Evolutionary conservation across 2,888 invertebrate genomes (phyloP), one percentile per base, ranked within the genome.

Genomic region (Cephus pulcher): DNA sequence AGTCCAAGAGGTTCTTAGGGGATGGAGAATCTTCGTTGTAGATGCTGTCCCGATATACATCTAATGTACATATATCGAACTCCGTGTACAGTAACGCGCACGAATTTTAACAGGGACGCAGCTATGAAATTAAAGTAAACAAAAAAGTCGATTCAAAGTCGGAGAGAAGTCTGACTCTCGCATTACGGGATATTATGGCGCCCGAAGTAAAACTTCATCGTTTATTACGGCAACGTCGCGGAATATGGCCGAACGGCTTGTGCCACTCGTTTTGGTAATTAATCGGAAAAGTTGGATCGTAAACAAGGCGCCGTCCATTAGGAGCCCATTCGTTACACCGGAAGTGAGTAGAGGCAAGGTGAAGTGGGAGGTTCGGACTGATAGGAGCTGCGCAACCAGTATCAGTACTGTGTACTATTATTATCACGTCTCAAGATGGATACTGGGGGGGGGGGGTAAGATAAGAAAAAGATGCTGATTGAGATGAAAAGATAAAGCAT

Each of bases 241-340:
- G 12, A 76, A 69, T 74, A 76, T 69, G 40, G 56, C 12, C n/a
- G 34, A 73, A 56, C 75, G 75, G 75, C 78, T 75, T 74, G 75
- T 76, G 35, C 35, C 73, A 80, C 80, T 77, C 82, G 80, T 84
- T 84, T 81, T 77, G 84, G 85, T 86, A 89, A 88, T 89, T 88
- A 89, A 88, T 88, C 87, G 88, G 81, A 87, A 89, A 88, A 89
- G 88, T 89, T 87, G 82, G 87, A 86, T 87, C 88, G 87, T 88
- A 89, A 89, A 88, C 89, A 88, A 88, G 88, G 83, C 85, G 82
- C 86, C 87, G 84, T 87, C 87, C 88, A 89, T 89, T 89, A 89
- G 88, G 87, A 86, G 85, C 85, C 85, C 85, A 88, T 88, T 89
- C 88, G 87, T 89, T 88, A 88, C 84, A 85, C 83, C 87, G 88